These are phyloP conservation scores for Augochlora pura DNA, from an alignment of 1,140 invertebrate genomes.

Conservation along the genomic window DNA sequence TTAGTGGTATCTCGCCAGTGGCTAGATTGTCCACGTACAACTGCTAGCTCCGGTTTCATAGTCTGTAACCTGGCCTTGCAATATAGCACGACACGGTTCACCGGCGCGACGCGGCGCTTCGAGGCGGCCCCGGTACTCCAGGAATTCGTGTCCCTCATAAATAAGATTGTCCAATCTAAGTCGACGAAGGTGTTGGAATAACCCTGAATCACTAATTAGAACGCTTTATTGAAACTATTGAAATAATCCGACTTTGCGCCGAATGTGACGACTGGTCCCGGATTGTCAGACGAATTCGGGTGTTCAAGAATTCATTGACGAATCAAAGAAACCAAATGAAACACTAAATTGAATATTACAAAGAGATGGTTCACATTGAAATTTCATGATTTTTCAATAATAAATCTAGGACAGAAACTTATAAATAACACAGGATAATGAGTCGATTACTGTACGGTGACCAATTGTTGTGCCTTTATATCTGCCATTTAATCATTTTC, in stretches of 20 bases:
- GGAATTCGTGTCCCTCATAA: constrained; percentile 45
- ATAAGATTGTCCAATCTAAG: constrained; percentile 46
- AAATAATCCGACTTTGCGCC: constrained; percentile 14
- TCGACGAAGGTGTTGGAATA: constrained; percentile 21
- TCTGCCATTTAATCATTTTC: too few relatives aligned
- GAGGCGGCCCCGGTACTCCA: constrained; percentile 14
- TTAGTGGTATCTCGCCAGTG: constrained; percentile 6
- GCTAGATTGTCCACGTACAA: constrained; percentile 33
- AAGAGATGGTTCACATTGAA: too few relatives aligned
- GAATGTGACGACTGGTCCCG: background rate
- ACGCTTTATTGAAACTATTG: constrained; percentile 23
- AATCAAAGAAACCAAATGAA: too few relatives aligned
- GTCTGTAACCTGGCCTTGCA: constrained; percentile 37
- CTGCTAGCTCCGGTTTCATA: constrained; percentile 38
- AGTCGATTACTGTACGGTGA: too few relatives aligned
- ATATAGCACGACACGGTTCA: constrained; percentile 37
- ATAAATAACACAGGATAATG: too few relatives aligned
- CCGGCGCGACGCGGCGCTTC: background rate
- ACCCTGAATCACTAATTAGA: constrained; percentile 40
- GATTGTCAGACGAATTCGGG: too few relatives aligned
- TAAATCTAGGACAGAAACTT: too few relatives aligned
- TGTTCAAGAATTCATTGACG: too few relatives aligned
- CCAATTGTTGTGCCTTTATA: too few relatives aligned
- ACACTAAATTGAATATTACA: too few relatives aligned
- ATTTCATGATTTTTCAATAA: too few relatives aligned